phyloP scores from a whole-genome alignment of 2,113 vertebrate species.

The Malurus elegans region DNA sequence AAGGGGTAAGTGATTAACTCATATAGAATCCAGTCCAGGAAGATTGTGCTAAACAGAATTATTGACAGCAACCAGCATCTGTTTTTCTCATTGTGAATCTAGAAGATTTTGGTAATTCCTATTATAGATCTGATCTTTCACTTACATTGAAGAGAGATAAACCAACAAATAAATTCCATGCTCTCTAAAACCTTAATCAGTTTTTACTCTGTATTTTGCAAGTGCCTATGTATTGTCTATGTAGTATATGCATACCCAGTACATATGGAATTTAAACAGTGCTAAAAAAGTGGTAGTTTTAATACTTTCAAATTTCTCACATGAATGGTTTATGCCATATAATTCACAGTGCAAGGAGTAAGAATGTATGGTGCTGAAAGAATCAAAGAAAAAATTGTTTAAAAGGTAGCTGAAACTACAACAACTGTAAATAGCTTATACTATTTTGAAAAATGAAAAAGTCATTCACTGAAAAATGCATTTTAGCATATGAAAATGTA shows the following conservation, averaged over 20 bases:
- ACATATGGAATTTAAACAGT: not conserved
- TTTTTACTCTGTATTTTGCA: not conserved
- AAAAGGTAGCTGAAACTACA: not conserved
- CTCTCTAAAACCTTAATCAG: not conserved
- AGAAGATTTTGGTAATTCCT: not conserved
- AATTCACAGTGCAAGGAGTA: not conserved
- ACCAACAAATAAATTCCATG: not conserved
- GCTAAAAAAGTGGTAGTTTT: not conserved
- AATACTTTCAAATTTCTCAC: not conserved
- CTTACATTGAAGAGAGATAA: not conserved
- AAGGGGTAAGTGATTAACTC: not conserved
- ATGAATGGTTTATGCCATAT: not conserved
- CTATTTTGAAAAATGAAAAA: not conserved
- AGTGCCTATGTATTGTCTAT: fast-evolving
- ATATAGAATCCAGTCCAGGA: not conserved
- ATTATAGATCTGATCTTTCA: not conserved
- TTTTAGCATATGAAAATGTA: not conserved
- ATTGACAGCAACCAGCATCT: not conserved
- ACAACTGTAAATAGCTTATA: not conserved
- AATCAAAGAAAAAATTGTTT: not conserved
- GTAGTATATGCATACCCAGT: not conserved
- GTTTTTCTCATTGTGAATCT: not conserved
- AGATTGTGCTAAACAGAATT: not conserved
- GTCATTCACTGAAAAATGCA: not conserved
- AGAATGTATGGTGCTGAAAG: not conserved